Percentiles rank a stretch among this genome's conserved stretches.
Conservation (phyloP, 2,797 vertebrate genomes). For the Anomalospiza imberbis region DNA sequence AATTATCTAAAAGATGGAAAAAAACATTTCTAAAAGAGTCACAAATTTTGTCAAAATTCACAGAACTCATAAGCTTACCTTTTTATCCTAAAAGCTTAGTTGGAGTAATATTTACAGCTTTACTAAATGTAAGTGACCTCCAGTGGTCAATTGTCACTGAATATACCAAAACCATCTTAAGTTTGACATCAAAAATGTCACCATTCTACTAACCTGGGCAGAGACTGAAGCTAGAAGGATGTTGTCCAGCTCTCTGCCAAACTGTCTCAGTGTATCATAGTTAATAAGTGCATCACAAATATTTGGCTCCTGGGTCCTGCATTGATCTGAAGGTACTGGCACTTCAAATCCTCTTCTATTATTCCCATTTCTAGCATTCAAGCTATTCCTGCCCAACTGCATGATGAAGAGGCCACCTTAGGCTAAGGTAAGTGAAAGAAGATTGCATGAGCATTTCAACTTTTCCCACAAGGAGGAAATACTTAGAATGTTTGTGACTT, state of each 20-base stretch:
- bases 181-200: background rate
- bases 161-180: slow-evolving; percentile 10
- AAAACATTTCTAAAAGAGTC: slow-evolving; percentile 39
- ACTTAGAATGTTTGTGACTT: background rate
- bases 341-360: background rate
- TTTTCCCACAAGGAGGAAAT: background rate
- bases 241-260: background rate
- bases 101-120: slow-evolving; percentile 18
- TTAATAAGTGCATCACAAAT: too few relatives aligned
- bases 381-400: background rate
- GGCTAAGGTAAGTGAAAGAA: background rate
- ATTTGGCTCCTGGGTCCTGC: background rate
- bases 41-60: slow-evolving; percentile 38
- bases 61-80: background rate
- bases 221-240: background rate
- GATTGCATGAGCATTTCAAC: background rate
- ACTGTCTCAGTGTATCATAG: background rate
- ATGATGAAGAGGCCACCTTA: background rate
- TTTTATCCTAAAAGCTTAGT: background rate
- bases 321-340: background rate
- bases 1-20: slow-evolving; percentile 30
- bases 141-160: slow-evolving; percentile 2
- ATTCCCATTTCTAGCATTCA: background rate
- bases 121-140: background rate
- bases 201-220: background rate